Evolutionary conservation across 2,888 invertebrate species (phyloP), one percentile per base, ranked within the genome.

Genomic region (Drosophila basisetae): DNA sequence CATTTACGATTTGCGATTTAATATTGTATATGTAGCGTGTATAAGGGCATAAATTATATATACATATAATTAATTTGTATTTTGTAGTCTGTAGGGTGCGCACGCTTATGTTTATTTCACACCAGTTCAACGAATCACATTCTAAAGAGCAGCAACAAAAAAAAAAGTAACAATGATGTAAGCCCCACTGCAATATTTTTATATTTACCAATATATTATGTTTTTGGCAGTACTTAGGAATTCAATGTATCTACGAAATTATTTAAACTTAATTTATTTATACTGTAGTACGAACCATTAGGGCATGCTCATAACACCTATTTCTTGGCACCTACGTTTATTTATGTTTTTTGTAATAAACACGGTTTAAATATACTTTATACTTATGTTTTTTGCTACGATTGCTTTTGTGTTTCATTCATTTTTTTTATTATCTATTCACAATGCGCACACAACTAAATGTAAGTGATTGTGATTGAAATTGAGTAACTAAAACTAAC

Each of bases 381-480:
- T 43, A 59, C 54, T 67, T 66, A 72, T 63, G 63, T 71, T 86
- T 69, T 86, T 67, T 71, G 54, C 56, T 50, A 73, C 30, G 54
- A 65, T 25, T 43, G 7, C 9, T 67, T 76, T 73, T 79, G 64
- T 67, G 53, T 60, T 81, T 83, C 37, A 53, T 60, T 81, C 52
- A 10, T 11, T 37, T 16, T 47, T 16, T 30, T 47, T 76, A 50
- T 47, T 31, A 37, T 18, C 33, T 31, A 22, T 63, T 18, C 33
- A 37, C 55, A 49, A 56, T 54, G 67, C 76, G 67, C 86, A 73
- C 70, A 73, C 49, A 81, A 89, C 85, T 86, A 87, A 89, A 70
- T 52, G 80, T 82, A 86, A 87, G 88, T 87, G 73, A 86, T 87
- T 86, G 85, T 86, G 85, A 86, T 89, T 85, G n/a, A 78, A 77